A percentile compares a stretch with the other conserved stretches of the same genome.
phyloP scores from a whole-genome alignment of 2,113 vertebrate species.

The Erpornis zantholeuca region DNA sequence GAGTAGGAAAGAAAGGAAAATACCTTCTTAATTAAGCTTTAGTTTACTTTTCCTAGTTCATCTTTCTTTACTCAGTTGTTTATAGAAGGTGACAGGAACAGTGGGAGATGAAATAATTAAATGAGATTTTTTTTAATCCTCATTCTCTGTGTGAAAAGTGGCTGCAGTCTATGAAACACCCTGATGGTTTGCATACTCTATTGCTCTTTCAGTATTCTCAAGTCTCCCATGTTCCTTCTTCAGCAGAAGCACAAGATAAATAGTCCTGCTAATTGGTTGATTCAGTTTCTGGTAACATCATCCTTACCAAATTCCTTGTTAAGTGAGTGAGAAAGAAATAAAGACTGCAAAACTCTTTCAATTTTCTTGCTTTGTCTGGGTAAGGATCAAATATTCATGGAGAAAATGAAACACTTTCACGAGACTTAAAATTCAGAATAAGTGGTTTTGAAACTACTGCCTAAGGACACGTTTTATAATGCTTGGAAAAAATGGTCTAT shows the following conservation, averaged over 20 bases:
- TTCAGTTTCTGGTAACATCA: not conserved
- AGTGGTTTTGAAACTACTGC: not conserved
- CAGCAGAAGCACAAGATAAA: not conserved
- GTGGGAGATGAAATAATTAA: conserved; percentile 36
- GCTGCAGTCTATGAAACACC: not conserved
- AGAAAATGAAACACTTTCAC: not conserved
- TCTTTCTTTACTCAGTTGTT: conserved; percentile 44
- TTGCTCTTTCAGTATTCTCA: not conserved
- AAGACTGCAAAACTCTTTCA: not conserved
- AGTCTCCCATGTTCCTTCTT: not conserved
- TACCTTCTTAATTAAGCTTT: conserved; percentile 38
- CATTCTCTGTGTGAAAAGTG: not conserved
- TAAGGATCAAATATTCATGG: not conserved
- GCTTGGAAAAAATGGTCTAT: not conserved
- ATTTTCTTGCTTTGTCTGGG: not conserved
- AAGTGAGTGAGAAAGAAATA: not conserved
- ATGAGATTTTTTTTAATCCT: not conserved
- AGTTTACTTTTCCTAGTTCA: conserved; percentile 27
- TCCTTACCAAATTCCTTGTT: not conserved
- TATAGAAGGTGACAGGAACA: conserved; percentile 19
- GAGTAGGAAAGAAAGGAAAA: not conserved
- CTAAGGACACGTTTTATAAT: not conserved
- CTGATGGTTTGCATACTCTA: not conserved
- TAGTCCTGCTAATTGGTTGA: not conserved
- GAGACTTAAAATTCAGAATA: not conserved